Evolutionary conservation across 2,797 vertebrate genomes (phyloP), one percentile per base, ranked within the genome.

Genomic region (Mus caroli): DNA sequence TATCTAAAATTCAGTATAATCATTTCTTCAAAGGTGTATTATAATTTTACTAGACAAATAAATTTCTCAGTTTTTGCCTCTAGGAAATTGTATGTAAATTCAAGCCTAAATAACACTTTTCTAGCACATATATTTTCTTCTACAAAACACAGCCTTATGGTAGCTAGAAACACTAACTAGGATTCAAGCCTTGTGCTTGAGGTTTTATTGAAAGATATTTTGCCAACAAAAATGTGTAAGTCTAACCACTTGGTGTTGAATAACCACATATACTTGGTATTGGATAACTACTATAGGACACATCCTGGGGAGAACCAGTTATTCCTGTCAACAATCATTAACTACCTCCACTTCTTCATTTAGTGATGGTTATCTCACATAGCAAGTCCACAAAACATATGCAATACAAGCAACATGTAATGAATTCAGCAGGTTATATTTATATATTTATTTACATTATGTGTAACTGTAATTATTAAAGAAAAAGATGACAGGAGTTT

Each of bases 31-130:
- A 93, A 84, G 26, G 17, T 84, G 2, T 78, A 37, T 20, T 78
- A n/a, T 75, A 17, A 94, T 80, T 92, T 75, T 14, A 52, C 77
- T 46, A 84, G 13, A 19, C 69, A 75, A 92, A 88, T 58, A 14
- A 43, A 12, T 56, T 75, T 88, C 80, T 69, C 54, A 67, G 37
- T n/a, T 34, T 34, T 52, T 52, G 22, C 28, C 28, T 93, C 67
- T 10, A 40, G 43, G n/a, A 60, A 86, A 54, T 10, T 82, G 22
- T 80, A 69, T 4, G 34, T 0, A 88, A 84, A 91, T 13, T 54
- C 40, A 78, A 46, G 1, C 13, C 90, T 78, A 46, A 40, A 50
- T 56, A 34, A 83, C 54, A 19, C 17, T 94, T 75, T 14, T 56
- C 13, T 46, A 67, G 6, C 0, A 76, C 14, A 17, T 24, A 0